These are phyloP conservation scores for Tipula confusa DNA, from an alignment of 2,888 invertebrate genomes.

Conservation along the genomic window DNA sequence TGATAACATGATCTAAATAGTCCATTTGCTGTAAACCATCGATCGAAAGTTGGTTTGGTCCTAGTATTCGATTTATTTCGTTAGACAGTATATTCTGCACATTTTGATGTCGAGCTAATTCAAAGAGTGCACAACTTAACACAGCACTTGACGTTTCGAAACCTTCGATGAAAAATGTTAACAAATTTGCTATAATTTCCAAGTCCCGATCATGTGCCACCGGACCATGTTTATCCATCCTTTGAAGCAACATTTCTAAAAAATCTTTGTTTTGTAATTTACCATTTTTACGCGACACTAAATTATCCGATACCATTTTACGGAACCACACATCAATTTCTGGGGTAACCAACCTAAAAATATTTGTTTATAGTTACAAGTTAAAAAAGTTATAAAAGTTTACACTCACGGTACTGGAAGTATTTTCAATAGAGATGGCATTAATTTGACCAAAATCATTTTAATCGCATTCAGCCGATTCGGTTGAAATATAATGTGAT, in stretches of 20 bases:
- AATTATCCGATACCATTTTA: neutral
- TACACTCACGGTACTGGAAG: neutral
- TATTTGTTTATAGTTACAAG: too few relatives aligned
- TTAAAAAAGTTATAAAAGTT: too few relatives aligned
- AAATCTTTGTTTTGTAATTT: neutral
- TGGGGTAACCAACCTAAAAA: neutral
- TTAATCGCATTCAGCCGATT: neutral
- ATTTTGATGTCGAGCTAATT: neutral
- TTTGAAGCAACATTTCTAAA: neutral
- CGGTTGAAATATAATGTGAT: neutral
- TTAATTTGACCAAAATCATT: neutral
- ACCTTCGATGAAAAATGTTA: neutral
- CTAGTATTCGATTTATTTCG: neutral
- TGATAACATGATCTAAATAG: constrained; percentile 54
- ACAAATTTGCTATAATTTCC: neutral
- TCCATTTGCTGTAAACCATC: constrained; percentile 55
- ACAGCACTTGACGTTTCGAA: neutral
- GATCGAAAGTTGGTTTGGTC: constrained; percentile 48
- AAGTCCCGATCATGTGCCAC: neutral
- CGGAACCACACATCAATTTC: neutral
- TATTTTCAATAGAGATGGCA: neutral
- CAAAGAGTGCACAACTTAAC: neutral
- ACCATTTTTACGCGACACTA: neutral
- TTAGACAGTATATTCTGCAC: neutral
- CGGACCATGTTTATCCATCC: neutral